A percentile compares a stretch with the other conserved stretches of the same genome.
Conservation (phyloP, 2,797 vertebrate genomes). For the Amblyopsis hoosieri region DNA sequence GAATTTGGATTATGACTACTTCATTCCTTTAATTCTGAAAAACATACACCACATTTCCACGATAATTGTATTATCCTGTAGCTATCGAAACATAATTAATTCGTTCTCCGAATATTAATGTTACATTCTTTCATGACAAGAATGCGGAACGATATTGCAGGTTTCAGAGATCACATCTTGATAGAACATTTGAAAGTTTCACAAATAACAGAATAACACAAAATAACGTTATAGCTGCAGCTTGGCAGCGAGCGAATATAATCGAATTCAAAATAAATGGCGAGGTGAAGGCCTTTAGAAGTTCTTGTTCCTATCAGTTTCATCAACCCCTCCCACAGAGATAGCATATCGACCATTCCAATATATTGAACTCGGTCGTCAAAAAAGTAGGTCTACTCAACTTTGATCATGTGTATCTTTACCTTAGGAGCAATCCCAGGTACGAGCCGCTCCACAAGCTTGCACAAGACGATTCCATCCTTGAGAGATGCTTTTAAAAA, state of each 20-base stretch:
- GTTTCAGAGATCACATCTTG: constrained; percentile 52
- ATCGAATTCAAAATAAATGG: constrained; percentile 13
- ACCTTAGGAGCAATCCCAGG: constrained; percentile 90
- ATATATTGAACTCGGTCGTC: background rate
- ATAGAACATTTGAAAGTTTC: constrained; percentile 10
- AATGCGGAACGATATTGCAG: constrained; percentile 76
- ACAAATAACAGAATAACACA: no score
- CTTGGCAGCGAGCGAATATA: no score
- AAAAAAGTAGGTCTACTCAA: background rate
- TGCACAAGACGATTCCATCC: constrained; percentile 95
- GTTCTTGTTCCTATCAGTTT: constrained; percentile 42
- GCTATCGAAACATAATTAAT: background rate
- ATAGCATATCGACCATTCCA: constrained; percentile 20
- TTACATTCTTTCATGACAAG: constrained; percentile 49
- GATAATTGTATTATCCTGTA: background rate
- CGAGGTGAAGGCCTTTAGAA: constrained; percentile 38
- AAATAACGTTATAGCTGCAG: no score
- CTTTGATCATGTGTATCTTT: constrained; percentile 37
- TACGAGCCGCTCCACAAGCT: constrained; percentile 86
- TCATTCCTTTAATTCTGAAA: background rate
- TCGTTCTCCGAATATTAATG: no score
- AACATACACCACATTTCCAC: background rate
- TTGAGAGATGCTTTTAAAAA: constrained; percentile 90
- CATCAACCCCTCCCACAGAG: constrained; percentile 57
- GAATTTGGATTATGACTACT: no score